Evolutionary conservation across 2,888 invertebrate species (phyloP), one percentile per base, ranked within the genome.

Genomic region (Bhutanitis thaidina): DNA sequence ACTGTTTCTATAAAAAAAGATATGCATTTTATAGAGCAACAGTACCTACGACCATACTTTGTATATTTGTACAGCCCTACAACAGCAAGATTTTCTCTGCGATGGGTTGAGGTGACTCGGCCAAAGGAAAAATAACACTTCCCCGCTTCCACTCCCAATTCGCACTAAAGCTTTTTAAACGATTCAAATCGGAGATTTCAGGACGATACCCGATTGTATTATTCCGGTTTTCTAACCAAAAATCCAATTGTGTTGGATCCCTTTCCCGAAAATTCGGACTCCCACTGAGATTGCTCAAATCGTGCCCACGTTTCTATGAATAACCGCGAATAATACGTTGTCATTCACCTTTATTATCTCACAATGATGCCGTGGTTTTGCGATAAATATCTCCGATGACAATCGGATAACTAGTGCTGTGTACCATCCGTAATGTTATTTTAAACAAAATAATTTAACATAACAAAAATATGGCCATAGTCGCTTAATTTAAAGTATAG

Each of bases 161-260:
- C 85, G 77, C 78, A 73, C 75, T 71, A 80, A 84, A 84, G 80
- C 85, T 77, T 73, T 34, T 7, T 71, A 80, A 80, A 78, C 76
- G 87, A 88, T 89, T 88, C 85, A 85, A 88, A 87, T 86, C 87
- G 77, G 81, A 87, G 88, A 87, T 88, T 86, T 85, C 81, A 81
- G 80, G 78, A 83, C 80, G 80, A 86, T 85, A 85, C 80, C 85
- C 85, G 80, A 73, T 85, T 86, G 82, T 87, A 87, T 89, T 89
- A 89, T 89, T 89, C 88, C 88, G 84, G 84, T 83, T 84, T 86
- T 73, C 78, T 80, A 84, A 85, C 84, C 88, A 87, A 86, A 88
- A 88, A 87, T 89, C 89, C 89, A 87, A 89, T 89, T 89, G 89
- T 88, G 74, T 65, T 67, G 65, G 73, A 85, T 85, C 84, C 84